Conservation (phyloP, 2,113 vertebrate species). For the Hydropotes inermis region DNA sequence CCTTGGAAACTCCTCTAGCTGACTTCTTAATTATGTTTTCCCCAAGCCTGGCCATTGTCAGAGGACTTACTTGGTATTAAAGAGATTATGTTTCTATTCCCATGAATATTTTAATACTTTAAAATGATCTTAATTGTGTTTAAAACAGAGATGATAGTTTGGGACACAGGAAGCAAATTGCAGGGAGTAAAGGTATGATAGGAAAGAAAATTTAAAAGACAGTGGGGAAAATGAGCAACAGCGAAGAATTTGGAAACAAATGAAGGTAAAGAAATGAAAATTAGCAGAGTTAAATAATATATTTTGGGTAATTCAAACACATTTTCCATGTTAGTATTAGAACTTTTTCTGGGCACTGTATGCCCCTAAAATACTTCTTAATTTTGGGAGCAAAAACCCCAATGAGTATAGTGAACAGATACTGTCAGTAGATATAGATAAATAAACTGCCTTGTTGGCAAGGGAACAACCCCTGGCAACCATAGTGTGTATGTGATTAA, state of each 20-base stretch:
- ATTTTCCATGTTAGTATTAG: not conserved
- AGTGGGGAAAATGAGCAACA: not conserved
- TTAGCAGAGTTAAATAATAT: not conserved
- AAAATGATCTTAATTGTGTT: conserved; percentile 2
- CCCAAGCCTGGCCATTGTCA: conserved; percentile 10
- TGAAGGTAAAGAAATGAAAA: not conserved
- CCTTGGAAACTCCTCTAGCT: conserved; percentile 37
- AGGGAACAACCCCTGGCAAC: not conserved
- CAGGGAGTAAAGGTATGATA: not conserved
- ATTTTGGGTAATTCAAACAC: not conserved
- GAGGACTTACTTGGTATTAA: conserved; percentile 25
- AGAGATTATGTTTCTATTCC: conserved; percentile 14
- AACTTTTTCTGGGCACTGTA: not conserved
- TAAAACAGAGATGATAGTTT: not conserved
- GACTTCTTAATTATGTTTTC: conserved; percentile 58
- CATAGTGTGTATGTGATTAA: not conserved
- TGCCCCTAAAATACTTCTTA: not conserved
- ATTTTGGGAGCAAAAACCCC: not conserved
- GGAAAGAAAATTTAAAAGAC: not conserved
- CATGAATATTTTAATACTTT: conserved; percentile 42
- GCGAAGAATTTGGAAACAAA: not conserved
- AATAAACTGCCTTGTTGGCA: not conserved
- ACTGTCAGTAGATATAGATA: not conserved
- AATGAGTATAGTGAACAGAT: not conserved
- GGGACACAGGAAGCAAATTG: not conserved